Base-by-base conservation (phyloP, 53 echinoderm and acorn worm genomes). In the Zoroaster sp. region DNA sequence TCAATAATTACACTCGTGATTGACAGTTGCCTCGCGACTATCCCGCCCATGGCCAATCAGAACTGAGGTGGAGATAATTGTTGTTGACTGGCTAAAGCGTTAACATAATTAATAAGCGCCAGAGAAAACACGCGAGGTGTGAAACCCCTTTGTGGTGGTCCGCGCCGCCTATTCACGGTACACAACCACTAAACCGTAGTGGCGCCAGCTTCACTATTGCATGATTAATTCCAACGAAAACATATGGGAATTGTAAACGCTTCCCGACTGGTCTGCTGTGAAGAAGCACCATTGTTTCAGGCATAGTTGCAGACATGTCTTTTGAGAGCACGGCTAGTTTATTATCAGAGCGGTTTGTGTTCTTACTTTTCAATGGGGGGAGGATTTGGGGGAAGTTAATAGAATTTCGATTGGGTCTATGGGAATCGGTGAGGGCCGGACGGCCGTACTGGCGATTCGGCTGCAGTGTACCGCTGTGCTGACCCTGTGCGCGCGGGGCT, bases 101-200 rank as follows among this genome's bases (percentile, higher is more conserved):
- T 97, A 97, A 95, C 98, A 93, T 97, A 95, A 97, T 97, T 97
- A 97, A 97, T 94, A 95, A 95, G 98, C 94, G 94, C 91, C 72
- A 90, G 86, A 74, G 90, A 97, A 95, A 97, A 92, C 95, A 88
- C 95, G 91, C 87, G 89, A 95, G 98, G 98, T 97, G 98, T 95
- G 94, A 95, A 92, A 67, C 70, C 80, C 72, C 88, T 93, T 93
- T 97, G 95, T 95, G 91, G 87, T 21, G 42, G 46, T 38, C 77
- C 91, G 71, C 76, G 81, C 92, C 91, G 83, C 88, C 92, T 89
- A 97, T 97, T 94, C 94, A 95, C 42, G 68, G 77, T 69, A 74
- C 71, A 82, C 68, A 69, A 78, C 78, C 47, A 81, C 87, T 92
- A 95, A 94, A 95, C 72, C 95, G 53, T 44, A 34, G 88, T 97